Base-by-base conservation (phyloP, 2,797 vertebrate species). In the Margarornis squamiger region DNA sequence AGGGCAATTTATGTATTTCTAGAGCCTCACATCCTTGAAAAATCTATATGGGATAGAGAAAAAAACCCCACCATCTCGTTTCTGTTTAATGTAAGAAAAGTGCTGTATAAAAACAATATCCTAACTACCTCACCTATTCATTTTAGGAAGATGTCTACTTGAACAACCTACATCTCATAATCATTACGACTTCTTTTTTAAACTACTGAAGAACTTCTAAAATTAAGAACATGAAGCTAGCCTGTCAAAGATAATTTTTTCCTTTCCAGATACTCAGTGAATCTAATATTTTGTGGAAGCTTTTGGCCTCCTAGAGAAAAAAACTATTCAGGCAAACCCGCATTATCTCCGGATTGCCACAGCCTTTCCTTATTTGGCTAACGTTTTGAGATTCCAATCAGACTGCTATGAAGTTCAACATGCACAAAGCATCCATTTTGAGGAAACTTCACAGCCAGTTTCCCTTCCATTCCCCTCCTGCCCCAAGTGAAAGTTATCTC, bases 321-420 rank as follows among this genome's bases (percentile, higher is more conserved):
- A 92, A 94, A 86, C 71, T 88, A 83, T 90, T 91, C 95, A 95
- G 97, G 97, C 97, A 98, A 97, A 96, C 97, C 95, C 96, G 93
- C 97, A 98, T 98, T 98, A 98, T 98, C 98, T 98, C 97, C 55
- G 97, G 97, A 98, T 98, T 98, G 97, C 98, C 97, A 97, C 97
- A 98, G 97, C 97, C 98, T 98, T 97, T 98, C 98, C 98, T 98
- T 98, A 98, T 98, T 98, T 98, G 98, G 98, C 98, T 98, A 98
- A 98, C 97, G 96, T 96, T 96, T 97, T 95, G 98, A 97, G 98
- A 98, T 98, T 98, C 98, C 98, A 97, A 98, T 98, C 98, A 97
- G 97, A 95, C 97, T 95, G 97, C 97, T 98, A 98, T 97, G 98
- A 98, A 98, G 97, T 98, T 98, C 97, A 98, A 96, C 96, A 93